phyloP scores from a whole-genome alignment of 2,888 invertebrate species.

The Eudemis profundana region DNA sequence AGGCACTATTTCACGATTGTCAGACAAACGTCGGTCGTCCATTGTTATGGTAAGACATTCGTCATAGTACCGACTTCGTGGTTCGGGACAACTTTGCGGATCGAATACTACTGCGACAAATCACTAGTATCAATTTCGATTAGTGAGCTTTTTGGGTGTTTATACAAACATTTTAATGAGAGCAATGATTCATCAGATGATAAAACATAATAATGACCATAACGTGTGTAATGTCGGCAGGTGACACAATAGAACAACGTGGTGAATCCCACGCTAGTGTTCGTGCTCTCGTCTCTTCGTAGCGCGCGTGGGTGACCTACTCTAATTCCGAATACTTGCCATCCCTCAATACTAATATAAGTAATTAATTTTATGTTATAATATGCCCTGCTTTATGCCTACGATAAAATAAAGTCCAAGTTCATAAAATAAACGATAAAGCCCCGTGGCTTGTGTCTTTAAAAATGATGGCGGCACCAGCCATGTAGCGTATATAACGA shows the following conservation, averaged over 20 bases:
- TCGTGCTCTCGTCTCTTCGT: conserved; percentile 57
- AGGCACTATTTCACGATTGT: conserved; percentile 61
- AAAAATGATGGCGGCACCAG: conserved; percentile 16
- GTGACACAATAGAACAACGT: conserved; percentile 59
- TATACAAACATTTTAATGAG: conserved; percentile 29
- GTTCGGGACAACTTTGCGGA: conserved; percentile 54
- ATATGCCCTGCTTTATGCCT: background rate
- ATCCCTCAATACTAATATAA: conserved; percentile 49
- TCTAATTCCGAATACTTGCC: conserved; percentile 56
- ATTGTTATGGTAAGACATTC: conserved; percentile 74
- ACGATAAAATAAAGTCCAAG: conserved; percentile 2
- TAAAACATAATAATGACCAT: conserved; percentile 43
- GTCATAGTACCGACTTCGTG: conserved; percentile 63
- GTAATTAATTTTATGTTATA: conserved; percentile 17
- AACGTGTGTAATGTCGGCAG: conserved; percentile 52
- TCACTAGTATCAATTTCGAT: conserved; percentile 51
- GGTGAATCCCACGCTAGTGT: conserved; percentile 62
- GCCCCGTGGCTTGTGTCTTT: background rate
- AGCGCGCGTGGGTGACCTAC: conserved; percentile 58
- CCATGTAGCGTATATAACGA: conserved; percentile 28
- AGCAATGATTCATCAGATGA: conserved; percentile 22
- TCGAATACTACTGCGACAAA: conserved; percentile 54
- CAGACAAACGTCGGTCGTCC: conserved; percentile 61
- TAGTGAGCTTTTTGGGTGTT: conserved; percentile 10
- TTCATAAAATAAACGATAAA: conserved; percentile 4